Evolutionary conservation across 2,888 invertebrate species (phyloP), one percentile per base, ranked within the genome.

Genomic region (Lasioglossum morio): DNA sequence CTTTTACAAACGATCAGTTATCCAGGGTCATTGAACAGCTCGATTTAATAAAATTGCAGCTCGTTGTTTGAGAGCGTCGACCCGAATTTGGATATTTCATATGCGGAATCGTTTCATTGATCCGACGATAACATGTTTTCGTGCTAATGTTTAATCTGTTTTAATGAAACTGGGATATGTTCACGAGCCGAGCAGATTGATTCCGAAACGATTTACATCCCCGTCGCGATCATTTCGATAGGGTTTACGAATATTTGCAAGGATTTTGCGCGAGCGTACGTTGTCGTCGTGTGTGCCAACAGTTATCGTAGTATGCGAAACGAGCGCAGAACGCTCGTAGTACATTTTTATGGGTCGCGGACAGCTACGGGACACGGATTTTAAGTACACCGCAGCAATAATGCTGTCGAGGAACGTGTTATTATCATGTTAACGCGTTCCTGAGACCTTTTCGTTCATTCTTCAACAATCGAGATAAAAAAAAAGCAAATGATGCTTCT

Each of bases 321-420:
- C 19, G 46, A n/a, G 48, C 23, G 48, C 23, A 37, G 43, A 74
- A 82, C 70, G 72, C 16, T 60, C 4, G 83, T 57, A 53, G 37
- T n/a, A 75, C 37, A 75, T 84, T 75, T 84, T 85, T 79, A 83
- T 83, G 84, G 75, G 57, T 53, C 70, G 75, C 57, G 14, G 40
- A n/a, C 57, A 72, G 53, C 75, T 16, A 40, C 30, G 27, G 77
- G 4, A 8, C 60, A 27, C 14, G 60, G 60, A 66, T 77, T 70
- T 63, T 43, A 57, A 63, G 23, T 48, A 34, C 37, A 16, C 84
- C 43, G 84, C 78, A 72, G 84, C 72, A 57, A 79, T 75, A 78
- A 78, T 5, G 23, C 30, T 57, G 37, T 60, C 34, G 16, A 19
- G 19, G 37, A 23, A 23, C n/a, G 23, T n/a, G 37, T 69, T 66